phyloP scores from a whole-genome alignment of 2,113 vertebrate species.

The Otolemur garnettii region DNA sequence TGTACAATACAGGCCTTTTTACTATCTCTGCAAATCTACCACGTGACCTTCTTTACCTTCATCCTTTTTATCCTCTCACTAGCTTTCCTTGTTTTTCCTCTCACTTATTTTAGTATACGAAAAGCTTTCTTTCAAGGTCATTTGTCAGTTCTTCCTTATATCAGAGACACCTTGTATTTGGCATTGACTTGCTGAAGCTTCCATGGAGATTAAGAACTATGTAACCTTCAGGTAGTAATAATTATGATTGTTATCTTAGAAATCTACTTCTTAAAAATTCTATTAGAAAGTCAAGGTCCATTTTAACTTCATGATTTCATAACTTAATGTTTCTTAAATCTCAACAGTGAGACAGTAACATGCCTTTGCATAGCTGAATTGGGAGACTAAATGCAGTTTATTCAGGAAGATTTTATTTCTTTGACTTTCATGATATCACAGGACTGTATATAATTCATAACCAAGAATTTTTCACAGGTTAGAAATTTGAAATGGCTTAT shows the following conservation, averaged over 20 bases:
- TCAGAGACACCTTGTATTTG: neutral
- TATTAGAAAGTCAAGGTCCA: neutral
- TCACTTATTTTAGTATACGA: neutral
- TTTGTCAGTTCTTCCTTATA: neutral
- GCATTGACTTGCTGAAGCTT: neutral
- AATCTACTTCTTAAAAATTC: neutral
- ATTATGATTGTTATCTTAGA: neutral
- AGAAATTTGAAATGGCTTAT: slow-evolving; percentile 9
- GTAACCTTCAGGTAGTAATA: neutral
- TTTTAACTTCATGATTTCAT: neutral
- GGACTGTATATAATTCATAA: neutral
- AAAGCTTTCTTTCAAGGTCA: neutral
- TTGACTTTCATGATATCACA: neutral
- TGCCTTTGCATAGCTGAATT: neutral
- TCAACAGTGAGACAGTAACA: neutral
- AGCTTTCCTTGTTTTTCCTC: neutral
- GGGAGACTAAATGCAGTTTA: neutral
- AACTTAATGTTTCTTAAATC: neutral
- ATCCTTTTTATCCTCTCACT: neutral
- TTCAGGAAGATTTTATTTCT: neutral
- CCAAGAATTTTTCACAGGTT: neutral
- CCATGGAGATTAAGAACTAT: neutral
- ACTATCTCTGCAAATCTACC: neutral
- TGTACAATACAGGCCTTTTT: neutral
- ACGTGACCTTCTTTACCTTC: neutral